Evolutionary conservation across 1,140 invertebrate species (phyloP).

Genomic region (Eriocheir sinensis): DNA sequence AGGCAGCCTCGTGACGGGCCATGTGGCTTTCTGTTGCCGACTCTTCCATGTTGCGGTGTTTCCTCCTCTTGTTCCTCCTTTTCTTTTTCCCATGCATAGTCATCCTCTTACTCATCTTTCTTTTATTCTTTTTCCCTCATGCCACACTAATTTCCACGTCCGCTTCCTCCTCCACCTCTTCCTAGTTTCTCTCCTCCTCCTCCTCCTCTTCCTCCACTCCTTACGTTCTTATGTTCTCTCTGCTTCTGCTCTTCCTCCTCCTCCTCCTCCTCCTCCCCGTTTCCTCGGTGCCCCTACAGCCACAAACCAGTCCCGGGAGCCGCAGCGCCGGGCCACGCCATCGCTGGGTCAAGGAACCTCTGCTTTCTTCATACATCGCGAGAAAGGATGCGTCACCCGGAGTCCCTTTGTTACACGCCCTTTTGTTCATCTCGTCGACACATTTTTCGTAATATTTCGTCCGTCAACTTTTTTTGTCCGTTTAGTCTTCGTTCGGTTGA

Average conservation of each 20-base stretch:
- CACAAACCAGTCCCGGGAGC: background rate
- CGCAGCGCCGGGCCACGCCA: background rate
- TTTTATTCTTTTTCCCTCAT: too few species aligned
- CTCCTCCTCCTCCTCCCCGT: background rate
- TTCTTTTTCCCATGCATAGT: too few species aligned
- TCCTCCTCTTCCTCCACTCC: background rate
- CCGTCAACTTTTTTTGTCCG: background rate
- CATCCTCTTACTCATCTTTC: too few species aligned
- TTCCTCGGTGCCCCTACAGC: background rate
- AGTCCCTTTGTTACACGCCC: background rate
- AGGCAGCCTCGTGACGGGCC: too few species aligned
- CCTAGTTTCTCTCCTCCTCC: background rate
- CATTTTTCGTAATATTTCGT: too few species aligned
- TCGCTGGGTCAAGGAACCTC: background rate
- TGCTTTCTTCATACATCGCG: background rate
- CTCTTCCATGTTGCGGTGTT: too few species aligned
- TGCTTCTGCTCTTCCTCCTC: background rate
- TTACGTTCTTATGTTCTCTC: too few species aligned
- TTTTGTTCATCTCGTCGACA: background rate
- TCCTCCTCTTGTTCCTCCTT: too few species aligned
- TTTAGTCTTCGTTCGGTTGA: background rate
- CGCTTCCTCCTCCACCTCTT: too few species aligned
- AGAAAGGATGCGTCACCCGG: background rate
- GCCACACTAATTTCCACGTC: too few species aligned
- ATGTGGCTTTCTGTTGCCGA: too few species aligned